phyloP scores from a whole-genome alignment of 2,797 vertebrate species.

The Syngnathus rostellatus region DNA sequence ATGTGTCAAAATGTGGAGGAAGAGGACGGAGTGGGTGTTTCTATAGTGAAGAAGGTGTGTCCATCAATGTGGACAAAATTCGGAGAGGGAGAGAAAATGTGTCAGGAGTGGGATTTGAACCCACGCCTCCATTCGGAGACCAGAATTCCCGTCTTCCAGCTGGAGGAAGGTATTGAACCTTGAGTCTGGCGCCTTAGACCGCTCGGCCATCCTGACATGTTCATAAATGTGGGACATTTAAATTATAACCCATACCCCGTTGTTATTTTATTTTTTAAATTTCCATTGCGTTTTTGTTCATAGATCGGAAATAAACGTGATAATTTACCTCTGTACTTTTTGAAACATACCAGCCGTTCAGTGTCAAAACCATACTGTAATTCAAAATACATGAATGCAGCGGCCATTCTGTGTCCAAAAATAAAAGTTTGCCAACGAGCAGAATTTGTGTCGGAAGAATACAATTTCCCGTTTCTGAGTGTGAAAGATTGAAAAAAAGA shows the following conservation, averaged over 20 bases:
- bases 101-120: slow-evolving; percentile 18
- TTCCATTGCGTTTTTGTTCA: no score
- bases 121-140: slow-evolving; percentile 13
- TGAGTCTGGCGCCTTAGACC: slow-evolving; percentile 24
- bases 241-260: background rate
- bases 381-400: no score
- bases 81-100: background rate
- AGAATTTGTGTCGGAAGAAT: no score
- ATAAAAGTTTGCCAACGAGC: no score
- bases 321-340: no score
- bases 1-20: slow-evolving; percentile 1
- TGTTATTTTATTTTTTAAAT: no score
- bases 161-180: background rate
- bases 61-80: background rate
- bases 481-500: background rate
- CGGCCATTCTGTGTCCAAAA: no score
- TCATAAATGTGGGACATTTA: no score
- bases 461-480: no score
- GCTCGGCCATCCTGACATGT: slow-evolving; percentile 3
- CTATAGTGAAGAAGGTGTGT: slow-evolving; percentile 2
- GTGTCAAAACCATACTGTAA: no score
- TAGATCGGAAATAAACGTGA: no score
- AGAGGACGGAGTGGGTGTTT: background rate
- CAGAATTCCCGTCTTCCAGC: background rate
- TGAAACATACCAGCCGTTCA: no score